Base-by-base conservation (phyloP, 2,797 vertebrate species). In the Lutjanus argentimaculatus region DNA sequence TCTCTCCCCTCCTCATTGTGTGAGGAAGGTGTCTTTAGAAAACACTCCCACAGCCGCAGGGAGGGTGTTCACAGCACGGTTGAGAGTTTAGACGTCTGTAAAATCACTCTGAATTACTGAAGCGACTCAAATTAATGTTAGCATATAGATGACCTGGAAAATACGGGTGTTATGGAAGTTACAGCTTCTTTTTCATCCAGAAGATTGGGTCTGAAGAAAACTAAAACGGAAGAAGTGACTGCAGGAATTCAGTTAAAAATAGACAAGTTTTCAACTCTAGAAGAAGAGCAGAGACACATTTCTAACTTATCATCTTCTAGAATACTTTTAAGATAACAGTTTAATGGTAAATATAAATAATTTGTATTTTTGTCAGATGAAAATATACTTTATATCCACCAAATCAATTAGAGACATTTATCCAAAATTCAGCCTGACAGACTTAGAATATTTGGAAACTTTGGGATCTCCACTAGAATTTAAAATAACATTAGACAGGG, bases 71-170 rank as follows among this genome's bases (percentile, higher is more conserved):
- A 14, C 63, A 30, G 77, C 62, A 21, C 1, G 14, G 49, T 0
- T 0, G 55, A 25, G 46, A 71, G 36, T 64, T 70, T 61, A 55
- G 59, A 75, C 65, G 58, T 58, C 19, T 73, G 59, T 63, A 43
- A 65, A 77, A 79, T 78, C 1, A 86, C 72, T 36, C 67, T 36
- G 17, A 80, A 45, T 75, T 17, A 77, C 49, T 45, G 71, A 81
- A 77, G 79, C 51, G 25, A 51, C 16, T 43, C 61, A 75, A 83
- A 83, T 85, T 22, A 79, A 81, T 46, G 81, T 75, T 61, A 71
- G 65, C 67, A 61, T 71, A n/a, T 45, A 69, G 59, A 53, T 70
- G 75, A 84, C 76, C 76, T 51, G 72, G 66, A 77, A 45, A 79
- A 21, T 21, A n/a, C 8, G 0, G 7, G 8, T 13, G 17, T 57